These are phyloP conservation scores for Drosophila nr. perissopoda DNA, from an alignment of 2,888 invertebrate genomes.

Conservation along the genomic window DNA sequence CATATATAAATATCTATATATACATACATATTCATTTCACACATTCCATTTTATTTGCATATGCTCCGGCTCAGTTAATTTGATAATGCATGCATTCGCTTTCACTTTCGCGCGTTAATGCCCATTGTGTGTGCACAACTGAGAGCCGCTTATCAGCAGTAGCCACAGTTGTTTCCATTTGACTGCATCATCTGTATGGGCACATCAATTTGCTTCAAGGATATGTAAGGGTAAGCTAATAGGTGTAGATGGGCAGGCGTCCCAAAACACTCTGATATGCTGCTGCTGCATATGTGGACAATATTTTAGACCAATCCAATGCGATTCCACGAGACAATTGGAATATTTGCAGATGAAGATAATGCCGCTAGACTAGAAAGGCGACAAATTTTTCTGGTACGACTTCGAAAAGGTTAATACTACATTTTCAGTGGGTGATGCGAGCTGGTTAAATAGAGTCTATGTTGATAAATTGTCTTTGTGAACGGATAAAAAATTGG, in stretches of 20 bases:
- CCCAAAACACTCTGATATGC: neutral
- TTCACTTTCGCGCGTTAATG: slow-evolving; percentile 44
- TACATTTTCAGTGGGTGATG: neutral
- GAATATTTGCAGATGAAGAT: neutral
- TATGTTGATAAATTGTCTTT: neutral
- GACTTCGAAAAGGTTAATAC: neutral
- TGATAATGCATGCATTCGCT: slow-evolving; percentile 36
- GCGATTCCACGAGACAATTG: slow-evolving; percentile 19
- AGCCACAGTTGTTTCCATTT: slow-evolving; percentile 63
- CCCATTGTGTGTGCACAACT: slow-evolving; percentile 49
- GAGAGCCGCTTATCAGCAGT: slow-evolving; percentile 54
- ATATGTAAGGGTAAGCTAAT: slow-evolving; percentile 23
- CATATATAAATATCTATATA: neutral
- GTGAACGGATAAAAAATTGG: neutral
- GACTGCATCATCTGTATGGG: slow-evolving; percentile 65
- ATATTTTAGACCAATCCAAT: slow-evolving; percentile 16
- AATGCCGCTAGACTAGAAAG: slow-evolving; percentile 5
- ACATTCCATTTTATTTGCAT: slow-evolving; percentile 7
- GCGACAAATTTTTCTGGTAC: neutral
- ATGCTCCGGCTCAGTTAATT: slow-evolving; percentile 20
- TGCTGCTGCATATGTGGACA: slow-evolving; percentile 19
- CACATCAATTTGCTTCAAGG: slow-evolving; percentile 59
- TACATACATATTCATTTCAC: neutral
- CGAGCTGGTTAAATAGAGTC: neutral
- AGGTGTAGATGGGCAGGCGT: neutral